A percentile compares a stretch with the other conserved stretches of the same genome.
phyloP scores from a whole-genome alignment of 2,888 invertebrate genomes.

The Aphidoletes aphidimyza region DNA sequence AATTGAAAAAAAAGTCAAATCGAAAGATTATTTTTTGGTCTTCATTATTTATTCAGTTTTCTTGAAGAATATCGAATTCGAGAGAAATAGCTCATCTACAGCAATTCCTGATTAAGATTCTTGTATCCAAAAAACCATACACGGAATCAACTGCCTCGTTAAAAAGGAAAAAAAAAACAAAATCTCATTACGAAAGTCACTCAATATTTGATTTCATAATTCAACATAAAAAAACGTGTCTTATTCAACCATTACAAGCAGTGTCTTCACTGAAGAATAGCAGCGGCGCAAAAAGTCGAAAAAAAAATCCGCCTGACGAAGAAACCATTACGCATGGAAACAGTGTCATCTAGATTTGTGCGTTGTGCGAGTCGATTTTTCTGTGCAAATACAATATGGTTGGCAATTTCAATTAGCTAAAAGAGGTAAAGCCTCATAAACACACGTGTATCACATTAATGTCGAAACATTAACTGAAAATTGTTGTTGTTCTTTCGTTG shows the following conservation, averaged over 20 bases:
- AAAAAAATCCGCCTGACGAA: not conserved
- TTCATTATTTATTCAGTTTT: too few species aligned
- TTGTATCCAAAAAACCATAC: too few species aligned
- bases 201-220: not conserved
- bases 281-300: not conserved
- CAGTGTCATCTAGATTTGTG: not conserved
- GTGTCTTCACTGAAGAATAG: too few species aligned
- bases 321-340: slow-evolving; percentile 28
- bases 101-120: too few species aligned
- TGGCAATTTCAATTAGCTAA: slow-evolving; percentile 44
- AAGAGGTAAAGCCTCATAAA: not conserved
- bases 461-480: not conserved
- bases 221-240: not conserved
- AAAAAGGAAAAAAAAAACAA: not conserved
- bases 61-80: too few species aligned
- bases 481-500: not conserved
- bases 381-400: too few species aligned
- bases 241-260: not conserved
- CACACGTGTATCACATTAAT: not conserved
- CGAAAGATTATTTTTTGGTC: too few species aligned
- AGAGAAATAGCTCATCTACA: too few species aligned
- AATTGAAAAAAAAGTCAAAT: too few species aligned
- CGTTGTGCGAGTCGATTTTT: not conserved
- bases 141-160: too few species aligned
- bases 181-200: not conserved